Evolutionary conservation across 2,797 vertebrate genomes (phyloP), one percentile per base, ranked within the genome.

Genomic region (Microhierax caerulescens): DNA sequence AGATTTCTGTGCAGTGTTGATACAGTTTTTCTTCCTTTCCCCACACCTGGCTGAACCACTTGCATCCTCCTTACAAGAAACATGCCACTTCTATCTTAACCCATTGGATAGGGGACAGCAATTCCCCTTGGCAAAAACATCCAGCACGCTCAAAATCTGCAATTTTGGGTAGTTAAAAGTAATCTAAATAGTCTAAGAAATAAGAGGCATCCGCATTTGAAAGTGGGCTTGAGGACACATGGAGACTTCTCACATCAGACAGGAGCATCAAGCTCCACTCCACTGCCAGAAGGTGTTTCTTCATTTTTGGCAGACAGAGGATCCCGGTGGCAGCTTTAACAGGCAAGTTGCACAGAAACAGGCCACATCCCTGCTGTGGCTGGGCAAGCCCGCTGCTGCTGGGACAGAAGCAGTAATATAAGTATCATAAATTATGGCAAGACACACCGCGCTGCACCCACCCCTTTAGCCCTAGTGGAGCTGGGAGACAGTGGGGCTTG

Each of bases 361-460:
- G n/a, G 45, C 59, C 48, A 21, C 32, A 32, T 8, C 64, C 68
- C 68, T 64, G 74, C 59, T 2, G 2, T 0, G 10, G 32, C 69
- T 1, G 3, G 50, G 41, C 1, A 1, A 70, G 69, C 15, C 39
- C 2, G 0, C 7, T 32, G 3, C 17, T 76, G 41, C 86, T 64
- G 74, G 75, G 53, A 50, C 2, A 43, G 4, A 53, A 94, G 19
- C 28, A 20, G 13, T 41, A 51, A 95, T 89, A 23, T 3, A 67
- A 43, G 47, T 24, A 32, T 12, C 39, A 43, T 23, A 56, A 88
- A 60, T 0, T 27, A 37, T 27, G 17, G 28, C 15, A 20, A 27
- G 59, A 11, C 19, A n/a, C 78, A 20, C 20, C 1, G 30, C 56
- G n/a, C 27, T 54, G 76, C 45, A 85, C 32, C 13, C 17, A 18